Percentiles rank a stretch among this genome's conserved stretches.
Evolutionary conservation across 2,888 invertebrate genomes (phyloP).

Genomic region (Lissocephala sabroskyi): DNA sequence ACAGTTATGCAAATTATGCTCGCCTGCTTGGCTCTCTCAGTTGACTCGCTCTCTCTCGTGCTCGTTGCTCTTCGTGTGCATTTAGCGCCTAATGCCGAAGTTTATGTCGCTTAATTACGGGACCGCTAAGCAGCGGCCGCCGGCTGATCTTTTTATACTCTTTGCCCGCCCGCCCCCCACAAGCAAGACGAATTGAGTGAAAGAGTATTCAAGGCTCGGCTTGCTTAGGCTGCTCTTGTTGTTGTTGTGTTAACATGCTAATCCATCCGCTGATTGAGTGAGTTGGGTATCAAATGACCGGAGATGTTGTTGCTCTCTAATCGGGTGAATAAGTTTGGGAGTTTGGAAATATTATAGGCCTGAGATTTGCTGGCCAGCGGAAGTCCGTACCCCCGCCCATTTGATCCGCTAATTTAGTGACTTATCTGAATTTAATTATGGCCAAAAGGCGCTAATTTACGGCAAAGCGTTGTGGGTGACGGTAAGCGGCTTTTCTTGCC

Average conservation of each 20-base stretch:
- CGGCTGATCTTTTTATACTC: too few species aligned
- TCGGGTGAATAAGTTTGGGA: conserved; percentile 21
- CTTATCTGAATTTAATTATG: conserved; percentile 27
- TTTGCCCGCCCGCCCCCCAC: too few species aligned
- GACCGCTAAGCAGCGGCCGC: conserved; percentile 44
- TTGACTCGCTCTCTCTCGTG: not conserved
- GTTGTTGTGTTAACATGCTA: conserved; percentile 43
- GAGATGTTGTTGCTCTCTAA: conserved; percentile 16
- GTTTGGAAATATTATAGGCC: conserved; percentile 48
- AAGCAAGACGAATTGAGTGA: too few species aligned
- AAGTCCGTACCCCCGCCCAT: too few species aligned
- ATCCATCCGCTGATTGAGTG: conserved; percentile 24
- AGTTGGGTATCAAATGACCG: conserved; percentile 41
- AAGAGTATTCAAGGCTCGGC: too few species aligned
- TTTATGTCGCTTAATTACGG: conserved; percentile 56
- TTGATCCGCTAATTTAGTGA: conserved; percentile 23
- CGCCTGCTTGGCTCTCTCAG: conserved; percentile 5
- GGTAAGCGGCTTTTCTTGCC: conserved; percentile 27
- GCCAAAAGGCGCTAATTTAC: conserved; percentile 5
- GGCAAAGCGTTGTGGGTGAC: not conserved
- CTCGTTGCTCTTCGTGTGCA: conserved; percentile 29
- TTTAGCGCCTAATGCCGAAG: conserved; percentile 61
- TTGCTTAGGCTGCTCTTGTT: too few species aligned
- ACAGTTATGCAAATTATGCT: conserved; percentile 57
- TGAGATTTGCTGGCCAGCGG: conserved; percentile 34